Percentiles rank a stretch among this genome's conserved stretches.
Evolutionary conservation across 2,797 vertebrate species (phyloP).

Genomic region (Poecilia gillii): DNA sequence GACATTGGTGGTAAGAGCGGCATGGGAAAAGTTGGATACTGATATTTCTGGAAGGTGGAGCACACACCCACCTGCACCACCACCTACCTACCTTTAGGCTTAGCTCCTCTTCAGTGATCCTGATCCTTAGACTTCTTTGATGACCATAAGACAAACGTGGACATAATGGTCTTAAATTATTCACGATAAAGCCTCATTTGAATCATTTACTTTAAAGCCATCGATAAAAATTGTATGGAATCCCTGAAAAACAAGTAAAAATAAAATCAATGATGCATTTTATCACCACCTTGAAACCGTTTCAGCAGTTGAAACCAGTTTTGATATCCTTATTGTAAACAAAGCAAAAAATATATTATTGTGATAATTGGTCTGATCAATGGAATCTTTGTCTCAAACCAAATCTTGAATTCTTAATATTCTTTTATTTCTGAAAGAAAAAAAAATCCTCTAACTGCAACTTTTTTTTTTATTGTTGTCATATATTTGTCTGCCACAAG

Average conservation of each 20-base stretch:
- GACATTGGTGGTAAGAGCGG: constrained; percentile 87
- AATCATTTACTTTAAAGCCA: not conserved
- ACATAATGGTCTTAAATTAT: not conserved
- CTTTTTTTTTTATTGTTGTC: not conserved
- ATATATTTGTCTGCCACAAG: not conserved
- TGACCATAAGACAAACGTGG: not conserved
- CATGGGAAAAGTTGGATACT: not conserved
- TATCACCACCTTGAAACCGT: not conserved
- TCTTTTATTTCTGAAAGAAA: not conserved
- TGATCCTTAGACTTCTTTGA: not conserved
- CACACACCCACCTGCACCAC: not conserved
- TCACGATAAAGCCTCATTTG: not conserved
- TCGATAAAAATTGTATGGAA: not conserved
- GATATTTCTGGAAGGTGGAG: not conserved
- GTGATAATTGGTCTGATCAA: not conserved
- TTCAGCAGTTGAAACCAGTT: not conserved
- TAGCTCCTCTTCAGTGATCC: not conserved
- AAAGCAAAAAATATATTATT: not conserved
- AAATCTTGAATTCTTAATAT: not conserved
- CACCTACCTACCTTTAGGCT: not conserved
- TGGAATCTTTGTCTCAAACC: not conserved
- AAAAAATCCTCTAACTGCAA: not conserved
- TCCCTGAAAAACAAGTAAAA: not conserved
- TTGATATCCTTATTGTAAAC: not conserved
- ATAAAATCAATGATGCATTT: not conserved